phyloP scores from a whole-genome alignment of 2,113 vertebrate species.

The Laterallus jamaicensis region DNA sequence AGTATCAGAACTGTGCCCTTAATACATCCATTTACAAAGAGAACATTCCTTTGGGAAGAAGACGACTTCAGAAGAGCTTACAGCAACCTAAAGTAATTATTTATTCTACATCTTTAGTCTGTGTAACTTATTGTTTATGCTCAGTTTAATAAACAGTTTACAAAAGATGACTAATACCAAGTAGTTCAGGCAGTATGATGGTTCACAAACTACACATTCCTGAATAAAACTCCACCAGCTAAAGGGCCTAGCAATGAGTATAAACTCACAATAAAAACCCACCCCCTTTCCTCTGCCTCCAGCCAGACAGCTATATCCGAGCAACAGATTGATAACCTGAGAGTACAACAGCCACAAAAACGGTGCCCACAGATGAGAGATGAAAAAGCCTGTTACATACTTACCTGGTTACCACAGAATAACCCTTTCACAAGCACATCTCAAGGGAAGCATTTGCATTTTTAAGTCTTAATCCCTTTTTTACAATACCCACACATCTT shows the following conservation, averaged over 20 bases:
- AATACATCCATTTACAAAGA: not conserved
- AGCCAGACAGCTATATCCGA: not conserved
- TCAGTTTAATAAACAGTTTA: constrained; percentile 3
- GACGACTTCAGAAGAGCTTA: not conserved
- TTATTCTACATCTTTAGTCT: not conserved
- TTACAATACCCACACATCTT: not conserved
- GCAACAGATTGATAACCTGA: not conserved
- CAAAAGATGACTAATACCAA: not conserved
- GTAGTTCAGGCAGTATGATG: not conserved
- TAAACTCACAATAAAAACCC: not conserved
- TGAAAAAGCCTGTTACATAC: not conserved
- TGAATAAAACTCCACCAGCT: not conserved
- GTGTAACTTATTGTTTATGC: not conserved
- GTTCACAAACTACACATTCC: not conserved
- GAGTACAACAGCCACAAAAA: not conserved
- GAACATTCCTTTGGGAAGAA: not conserved
- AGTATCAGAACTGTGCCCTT: not conserved
- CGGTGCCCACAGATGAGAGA: not conserved
- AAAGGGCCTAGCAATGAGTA: not conserved
- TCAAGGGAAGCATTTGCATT: not conserved
- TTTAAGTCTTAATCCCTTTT: not conserved
- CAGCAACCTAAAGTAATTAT: not conserved
- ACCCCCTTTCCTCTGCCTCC: not conserved
- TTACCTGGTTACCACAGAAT: not conserved
- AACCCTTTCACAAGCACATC: not conserved